phyloP scores from a whole-genome alignment of 1,140 invertebrate species.

The Macrosteles quadrilineatus region DNA sequence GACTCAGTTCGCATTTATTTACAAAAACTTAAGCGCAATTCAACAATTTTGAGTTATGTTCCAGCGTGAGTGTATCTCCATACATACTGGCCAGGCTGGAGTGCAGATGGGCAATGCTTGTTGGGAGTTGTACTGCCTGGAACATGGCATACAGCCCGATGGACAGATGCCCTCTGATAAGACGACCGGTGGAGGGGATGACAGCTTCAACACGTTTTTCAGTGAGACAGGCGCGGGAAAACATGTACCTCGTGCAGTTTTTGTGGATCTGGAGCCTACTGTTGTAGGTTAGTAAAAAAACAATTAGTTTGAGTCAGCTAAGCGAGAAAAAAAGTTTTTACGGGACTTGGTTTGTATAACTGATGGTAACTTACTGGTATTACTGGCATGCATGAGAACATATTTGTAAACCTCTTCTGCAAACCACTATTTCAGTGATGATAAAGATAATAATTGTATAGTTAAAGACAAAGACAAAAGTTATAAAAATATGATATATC shows the following conservation, averaged over 20 bases:
- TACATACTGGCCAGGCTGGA: conserved; percentile 83
- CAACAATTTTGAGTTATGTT: conserved; percentile 23
- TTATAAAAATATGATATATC: too few relatives aligned
- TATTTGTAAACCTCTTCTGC: too few relatives aligned
- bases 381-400: too few relatives aligned
- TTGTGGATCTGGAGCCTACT: conserved; percentile 68
- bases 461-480: too few relatives aligned
- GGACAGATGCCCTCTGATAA: conserved; percentile 79
- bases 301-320: too few relatives aligned
- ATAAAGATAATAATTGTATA: too few relatives aligned
- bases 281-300: conserved; percentile 71
- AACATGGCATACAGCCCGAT: conserved; percentile 87
- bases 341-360: too few relatives aligned
- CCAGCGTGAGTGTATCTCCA: conserved; percentile 69
- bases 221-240: conserved; percentile 57
- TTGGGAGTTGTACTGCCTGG: conserved; percentile 81
- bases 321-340: too few relatives aligned
- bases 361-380: too few relatives aligned
- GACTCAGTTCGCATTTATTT: too few relatives aligned
- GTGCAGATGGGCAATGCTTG: conserved; percentile 83
- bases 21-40: too few relatives aligned
- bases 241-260: conserved; percentile 64
- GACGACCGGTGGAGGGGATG: conserved; percentile 68
- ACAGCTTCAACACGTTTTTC: conserved; percentile 66
- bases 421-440: too few relatives aligned